Base-by-base conservation (phyloP, 2,888 invertebrate genomes). In the Chaitophorus viminalis region DNA sequence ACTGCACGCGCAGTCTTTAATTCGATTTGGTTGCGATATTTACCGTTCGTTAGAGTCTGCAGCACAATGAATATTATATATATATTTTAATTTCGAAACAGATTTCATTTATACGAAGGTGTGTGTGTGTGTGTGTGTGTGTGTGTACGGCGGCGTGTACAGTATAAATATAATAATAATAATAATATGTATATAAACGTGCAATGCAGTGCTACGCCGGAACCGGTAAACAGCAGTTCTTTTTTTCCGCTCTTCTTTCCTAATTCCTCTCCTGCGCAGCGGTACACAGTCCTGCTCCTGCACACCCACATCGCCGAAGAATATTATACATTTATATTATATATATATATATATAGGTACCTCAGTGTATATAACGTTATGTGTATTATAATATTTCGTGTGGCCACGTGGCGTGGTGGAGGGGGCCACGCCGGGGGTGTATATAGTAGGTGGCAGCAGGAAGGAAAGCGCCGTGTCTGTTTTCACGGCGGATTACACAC, bases 401-500 rank as follows among this genome's bases (percentile, higher is more conserved):
- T 33, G 68, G 70, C 70, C 52, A 36, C n/a, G 54, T 29, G 17
- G 31, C 21, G 21, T 9, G 77, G 65, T 4, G n/a, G 8, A 36
- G 36, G n/a, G n/a, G 11, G 60, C 46, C 8, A 14, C 54, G 33
- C 29, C 54, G 74, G 54, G 36, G 14, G 79, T 46, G 14, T 46
- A 46, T 46, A 72, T 39, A 29, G 36, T 52, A 52, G 86, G 79
- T 29, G 86, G 70, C 39, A 29, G 86, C 79, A 87, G 86, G 79
- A 87, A 87, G 79, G 86, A 87, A 87, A 87, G 86, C 86, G 79
- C 86, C 86, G 86, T 87, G 86, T 87, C 86, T 87, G 86, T 87
- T 87, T 87, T 87, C 79, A 87, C 86, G 86, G 86, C 86, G 86
- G 86, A 87, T 87, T 87, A 87, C 86, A 87, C 86, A 87, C 86